Evolutionary conservation across 2,797 vertebrate species (phyloP), one percentile per base, ranked within the genome.

Genomic region (Sebastes diaconus): DNA sequence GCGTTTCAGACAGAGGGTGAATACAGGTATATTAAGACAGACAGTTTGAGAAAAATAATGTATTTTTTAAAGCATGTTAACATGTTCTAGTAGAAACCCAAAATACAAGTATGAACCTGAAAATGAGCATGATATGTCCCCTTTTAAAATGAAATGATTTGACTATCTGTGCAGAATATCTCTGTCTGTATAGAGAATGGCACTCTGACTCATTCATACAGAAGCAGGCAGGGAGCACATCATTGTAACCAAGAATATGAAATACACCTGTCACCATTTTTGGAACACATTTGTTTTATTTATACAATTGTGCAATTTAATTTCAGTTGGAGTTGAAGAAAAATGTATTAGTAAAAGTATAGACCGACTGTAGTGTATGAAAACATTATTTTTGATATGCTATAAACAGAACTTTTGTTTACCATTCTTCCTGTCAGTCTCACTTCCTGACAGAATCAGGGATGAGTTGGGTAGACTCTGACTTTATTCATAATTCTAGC

Each of bases 401-500:
- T 27, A 11, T 39, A 32, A 76, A 82, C 2, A 58, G 10, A 60
- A n/a, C 79, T 54, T 61, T 2, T 63, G 46, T 75, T 57, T 24
- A 8, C 20, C 5, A 5, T 76, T 39, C 57, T 54, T 76, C 46
- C 25, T 50, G 46, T 58, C 68, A 59, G 58, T 82, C 54, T 85
- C 75, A 27, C 70, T 78, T 79, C 64, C 58, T 67, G 55, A 71
- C 73, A 69, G 76, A 77, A 27, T 79, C 60, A 13, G 10, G 46
- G 68, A 73, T 75, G 80, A 64, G 66, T 68, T 71, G 74, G 55
- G 54, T 68, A 16, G 68, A 70, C 57, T 63, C n/a, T 52, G 69
- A 77, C 50, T 85, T 82, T 80, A 80, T 87, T 90, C 88, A 84
- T 90, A 76, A 81, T 73, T 90, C 68, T 68, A 68, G 79, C 68